A percentile compares a stretch with the other conserved stretches of the same genome.
Evolutionary conservation across 1,140 invertebrate species (phyloP).

Genomic region (Dreissena polymorpha): DNA sequence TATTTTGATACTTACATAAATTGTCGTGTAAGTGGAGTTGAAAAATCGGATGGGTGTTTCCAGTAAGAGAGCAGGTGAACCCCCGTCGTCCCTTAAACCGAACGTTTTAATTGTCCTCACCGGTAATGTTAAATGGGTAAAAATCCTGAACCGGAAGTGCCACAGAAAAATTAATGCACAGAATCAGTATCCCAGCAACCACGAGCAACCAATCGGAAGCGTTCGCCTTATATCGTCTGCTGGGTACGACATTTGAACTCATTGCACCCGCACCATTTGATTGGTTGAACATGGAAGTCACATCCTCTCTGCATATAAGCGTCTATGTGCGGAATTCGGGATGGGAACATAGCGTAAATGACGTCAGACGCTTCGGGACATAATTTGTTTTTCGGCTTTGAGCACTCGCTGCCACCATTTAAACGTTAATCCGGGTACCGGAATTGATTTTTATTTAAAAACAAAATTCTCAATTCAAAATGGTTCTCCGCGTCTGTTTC

Average conservation of each 20-base stretch:
- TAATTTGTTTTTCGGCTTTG: too few relatives aligned
- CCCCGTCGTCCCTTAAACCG: background rate
- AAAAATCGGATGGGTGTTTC: background rate
- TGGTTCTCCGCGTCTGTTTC: too few relatives aligned
- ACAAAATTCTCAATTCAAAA: too few relatives aligned
- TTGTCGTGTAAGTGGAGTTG: background rate
- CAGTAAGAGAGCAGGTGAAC: background rate
- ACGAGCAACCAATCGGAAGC: conserved; percentile 9
- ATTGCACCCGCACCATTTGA: background rate
- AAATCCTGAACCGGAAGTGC: background rate
- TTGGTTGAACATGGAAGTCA: background rate
- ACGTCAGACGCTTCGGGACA: too few relatives aligned
- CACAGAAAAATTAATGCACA: background rate
- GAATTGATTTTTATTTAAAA: too few relatives aligned
- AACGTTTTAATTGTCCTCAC: background rate
- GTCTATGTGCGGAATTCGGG: too few relatives aligned
- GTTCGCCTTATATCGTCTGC: conserved; percentile 3
- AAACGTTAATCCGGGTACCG: too few relatives aligned
- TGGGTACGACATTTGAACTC: conserved; percentile 1
- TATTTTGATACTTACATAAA: background rate
- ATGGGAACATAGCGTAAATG: too few relatives aligned
- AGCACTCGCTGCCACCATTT: too few relatives aligned
- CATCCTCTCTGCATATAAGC: background rate
- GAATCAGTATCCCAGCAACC: background rate
- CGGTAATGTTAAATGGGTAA: background rate